Evolutionary conservation across 2,797 vertebrate species (phyloP).

Genomic region (Hafferia zeledoni): DNA sequence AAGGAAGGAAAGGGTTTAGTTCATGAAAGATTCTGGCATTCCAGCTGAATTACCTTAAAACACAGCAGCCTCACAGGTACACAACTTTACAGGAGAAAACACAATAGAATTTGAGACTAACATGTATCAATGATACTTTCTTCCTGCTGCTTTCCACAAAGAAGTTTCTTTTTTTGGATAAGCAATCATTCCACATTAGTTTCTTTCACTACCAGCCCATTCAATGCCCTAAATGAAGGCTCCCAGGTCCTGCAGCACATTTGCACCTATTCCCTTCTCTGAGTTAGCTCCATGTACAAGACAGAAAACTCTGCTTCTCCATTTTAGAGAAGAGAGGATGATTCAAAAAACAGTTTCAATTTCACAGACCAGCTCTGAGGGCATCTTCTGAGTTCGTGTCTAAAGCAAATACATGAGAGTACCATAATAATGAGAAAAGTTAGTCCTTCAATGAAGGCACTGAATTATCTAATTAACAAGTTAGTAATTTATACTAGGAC

Average conservation of each 20-base stretch:
- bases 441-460: neutral
- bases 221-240: neutral
- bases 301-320: neutral
- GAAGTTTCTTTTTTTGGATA: neutral
- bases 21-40: neutral
- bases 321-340: neutral
- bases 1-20: neutral
- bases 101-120: neutral
- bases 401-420: neutral
- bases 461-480: neutral
- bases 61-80: neutral
- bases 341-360: neutral
- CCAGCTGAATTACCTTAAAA: neutral
- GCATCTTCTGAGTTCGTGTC: neutral
- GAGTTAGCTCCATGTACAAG: neutral
- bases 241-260: neutral
- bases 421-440: neutral
- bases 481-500: neutral
- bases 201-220: neutral
- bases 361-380: neutral
- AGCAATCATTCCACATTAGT: neutral
- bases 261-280: neutral
- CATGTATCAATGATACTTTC: neutral
- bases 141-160: neutral
- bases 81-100: neutral